Evolutionary conservation across 2,113 vertebrate species (phyloP), one percentile per base, ranked within the genome.

Genomic region (Dolichotis patagonum): DNA sequence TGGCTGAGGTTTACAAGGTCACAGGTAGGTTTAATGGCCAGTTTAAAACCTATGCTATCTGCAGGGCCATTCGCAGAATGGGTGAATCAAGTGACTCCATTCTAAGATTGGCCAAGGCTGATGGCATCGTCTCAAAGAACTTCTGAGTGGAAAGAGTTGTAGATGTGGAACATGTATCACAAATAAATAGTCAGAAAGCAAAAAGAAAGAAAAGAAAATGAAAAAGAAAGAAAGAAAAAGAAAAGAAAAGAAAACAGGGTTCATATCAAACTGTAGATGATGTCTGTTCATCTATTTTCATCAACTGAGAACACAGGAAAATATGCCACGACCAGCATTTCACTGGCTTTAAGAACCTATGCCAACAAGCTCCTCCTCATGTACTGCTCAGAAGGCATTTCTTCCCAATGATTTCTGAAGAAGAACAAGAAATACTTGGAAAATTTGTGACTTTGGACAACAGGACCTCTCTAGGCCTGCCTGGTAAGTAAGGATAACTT

Each of bases 241-340:
- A 16, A 17, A 54, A 56, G 1, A 19, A 56, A 56, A 56, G 2
- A 56, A 52, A 52, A 52, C 49, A 52, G 63, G 30, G 77, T 75
- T 67, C 73, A 60, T 24, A 41, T 38, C 35, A 63, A 71, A 77
- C 67, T 71, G 11, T 71, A 38, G 49, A 20, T 82, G n/a, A 82
- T 43, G 12, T 92, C 94, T 89, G 41, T 54, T 82, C 54, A 35
- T 81, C n/a, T 71, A 3, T 85, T 96, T 97, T 95, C 81, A 73
- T 62, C 81, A 85, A 2, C 28, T 35, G 80, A 95, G 30, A 71
- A 8, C 63, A 52, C 56, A 85, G 65, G 46, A 85, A 86, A 94
- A 14, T n/a, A 69, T 26, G 22, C 16, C 16, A 43, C 43, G 5
- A 41, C 6, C 62, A 91, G 35, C 69, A 32, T 52, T 67, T 80